Base-by-base conservation (phyloP, 2,888 invertebrate species). In the Lepidonotus clava region DNA sequence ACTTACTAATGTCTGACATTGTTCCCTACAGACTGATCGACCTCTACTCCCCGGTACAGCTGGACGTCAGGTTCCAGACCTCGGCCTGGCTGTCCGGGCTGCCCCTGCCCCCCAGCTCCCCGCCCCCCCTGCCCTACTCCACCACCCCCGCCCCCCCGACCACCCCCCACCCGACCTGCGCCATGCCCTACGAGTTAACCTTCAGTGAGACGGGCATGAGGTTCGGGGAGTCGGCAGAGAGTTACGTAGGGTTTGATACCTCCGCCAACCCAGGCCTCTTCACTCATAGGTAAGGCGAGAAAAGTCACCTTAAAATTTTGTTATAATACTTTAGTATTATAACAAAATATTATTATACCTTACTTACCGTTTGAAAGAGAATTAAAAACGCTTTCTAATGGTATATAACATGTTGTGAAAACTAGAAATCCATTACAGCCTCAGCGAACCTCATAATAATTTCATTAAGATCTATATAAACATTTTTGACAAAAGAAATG, bases 71-170 rank as follows among this genome's bases (percentile, higher is more conserved):
- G 34, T 38, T 83, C 14, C 88, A 88, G 41, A 36, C 21, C 34
- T 86, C 41, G 14, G 84, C 85, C n/a, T 90, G 86, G 86, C 56
- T 90, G 66, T 89, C 89, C 71, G 90, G 90, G 46, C 46, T 88
- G 5, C 87, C 90, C 8, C 56, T 84, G 2, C 88, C 89, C 1
- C 87, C 87, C 6, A 28, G 67, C 2, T 21, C 40, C 14, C 67
- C 84, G 1, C 90, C 90, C 14, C 87, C 89, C 5, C 87, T 86
- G 21, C 90, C 90, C 0, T 89, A 84, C 88, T 83, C 88, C 21
- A 89, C 89, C 41, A 85, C 89, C 14, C 83, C 84, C 0, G 87
- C 89, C 21, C 87, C 88, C 0, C 88, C 88, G 46, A 88, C 89
- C 76, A 76, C 87, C 28, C 84, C 88, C 24, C 53, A 66, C 40